Evolutionary conservation across 2,888 invertebrate genomes (phyloP).

Genomic region (Junonia oenone): DNA sequence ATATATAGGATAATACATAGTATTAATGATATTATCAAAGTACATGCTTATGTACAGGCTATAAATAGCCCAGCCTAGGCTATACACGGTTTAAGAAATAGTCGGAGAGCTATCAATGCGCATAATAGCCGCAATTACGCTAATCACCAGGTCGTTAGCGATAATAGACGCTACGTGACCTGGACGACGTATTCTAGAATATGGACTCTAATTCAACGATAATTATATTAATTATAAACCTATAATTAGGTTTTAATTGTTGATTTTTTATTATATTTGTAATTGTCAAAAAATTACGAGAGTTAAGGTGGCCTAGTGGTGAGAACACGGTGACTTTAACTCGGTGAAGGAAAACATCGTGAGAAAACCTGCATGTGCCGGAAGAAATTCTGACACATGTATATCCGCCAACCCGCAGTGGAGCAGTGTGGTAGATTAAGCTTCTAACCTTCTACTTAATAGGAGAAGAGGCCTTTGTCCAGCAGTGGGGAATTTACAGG

Average conservation of each 20-base stretch:
- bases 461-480: no score
- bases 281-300: background rate
- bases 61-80: background rate
- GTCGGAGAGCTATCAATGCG: background rate
- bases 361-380: no score
- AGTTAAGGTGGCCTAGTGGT: no score
- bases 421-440: no score
- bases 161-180: constrained; percentile 8
- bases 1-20: no score
- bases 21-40: background rate
- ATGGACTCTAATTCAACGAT: constrained; percentile 1
- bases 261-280: background rate
- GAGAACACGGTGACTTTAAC: no score
- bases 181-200: constrained; percentile 7
- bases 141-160: constrained; percentile 6
- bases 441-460: no score
- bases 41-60: background rate
- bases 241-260: background rate
- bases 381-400: no score
- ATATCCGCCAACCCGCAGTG: no score
- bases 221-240: background rate
- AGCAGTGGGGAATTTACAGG: no score
- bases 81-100: background rate
- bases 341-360: no score
- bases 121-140: constrained; percentile 5